These are phyloP conservation scores for Ichneumoninae sp. DNA, from an alignment of 2,888 invertebrate genomes.

Conservation along the genomic window DNA sequence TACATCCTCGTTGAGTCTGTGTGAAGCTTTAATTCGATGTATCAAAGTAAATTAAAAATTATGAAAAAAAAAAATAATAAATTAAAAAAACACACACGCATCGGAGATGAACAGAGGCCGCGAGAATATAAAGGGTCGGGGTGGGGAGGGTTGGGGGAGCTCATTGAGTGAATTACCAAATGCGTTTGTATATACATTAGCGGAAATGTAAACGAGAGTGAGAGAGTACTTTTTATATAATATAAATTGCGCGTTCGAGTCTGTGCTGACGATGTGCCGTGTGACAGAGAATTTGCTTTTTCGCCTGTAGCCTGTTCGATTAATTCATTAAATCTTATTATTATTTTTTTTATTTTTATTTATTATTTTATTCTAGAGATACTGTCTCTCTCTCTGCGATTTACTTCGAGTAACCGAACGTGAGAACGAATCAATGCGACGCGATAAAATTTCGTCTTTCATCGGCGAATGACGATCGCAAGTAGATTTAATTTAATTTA, in stretches of 20 bases:
- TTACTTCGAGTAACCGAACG: background rate
- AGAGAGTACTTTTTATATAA: slow-evolving; percentile 69
- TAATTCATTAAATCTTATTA: background rate
- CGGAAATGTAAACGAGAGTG: slow-evolving; percentile 62
- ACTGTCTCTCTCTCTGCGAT: background rate
- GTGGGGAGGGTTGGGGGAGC: background rate
- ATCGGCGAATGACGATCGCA: slow-evolving; percentile 4
- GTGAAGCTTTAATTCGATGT: slow-evolving; percentile 20
- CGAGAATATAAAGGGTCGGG: background rate
- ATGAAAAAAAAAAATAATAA: slow-evolving; percentile 16
- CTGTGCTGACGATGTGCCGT: slow-evolving; percentile 65
- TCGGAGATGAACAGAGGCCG: background rate
- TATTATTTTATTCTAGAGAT: background rate
- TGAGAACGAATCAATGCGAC: background rate
- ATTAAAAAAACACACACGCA: background rate
- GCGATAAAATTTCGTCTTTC: background rate
- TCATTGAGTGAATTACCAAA: slow-evolving; percentile 49
- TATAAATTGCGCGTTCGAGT: slow-evolving; percentile 66
- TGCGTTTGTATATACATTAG: slow-evolving; percentile 69
- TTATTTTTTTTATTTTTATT: background rate
- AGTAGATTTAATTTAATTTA: background rate
- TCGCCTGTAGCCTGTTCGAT: slow-evolving; percentile 40
- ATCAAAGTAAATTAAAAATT: slow-evolving; percentile 21
- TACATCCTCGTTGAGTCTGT: slow-evolving; percentile 20
- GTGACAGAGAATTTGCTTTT: slow-evolving; percentile 62